phyloP scores from a whole-genome alignment of 2,113 vertebrate species.

The Microtus oregoni region DNA sequence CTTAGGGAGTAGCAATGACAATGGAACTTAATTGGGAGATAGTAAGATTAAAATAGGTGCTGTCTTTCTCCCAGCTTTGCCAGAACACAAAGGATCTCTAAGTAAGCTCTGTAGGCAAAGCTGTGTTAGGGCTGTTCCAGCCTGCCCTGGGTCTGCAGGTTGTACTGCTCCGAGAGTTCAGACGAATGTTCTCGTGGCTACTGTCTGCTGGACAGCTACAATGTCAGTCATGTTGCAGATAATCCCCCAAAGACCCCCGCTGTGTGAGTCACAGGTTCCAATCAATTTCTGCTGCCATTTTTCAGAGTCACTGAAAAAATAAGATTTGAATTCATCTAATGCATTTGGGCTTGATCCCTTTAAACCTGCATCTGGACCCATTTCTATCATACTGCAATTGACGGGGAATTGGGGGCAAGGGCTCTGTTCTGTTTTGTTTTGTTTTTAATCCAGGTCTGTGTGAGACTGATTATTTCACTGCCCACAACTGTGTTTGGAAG shows the following conservation, averaged over 20 bases:
- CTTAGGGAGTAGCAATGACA: not conserved
- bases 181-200: not conserved
- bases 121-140: fast-evolving
- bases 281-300: not conserved
- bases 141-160: not conserved
- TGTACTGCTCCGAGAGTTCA: not conserved
- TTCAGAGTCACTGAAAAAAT: conserved; percentile 13
- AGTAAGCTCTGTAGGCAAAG: not conserved
- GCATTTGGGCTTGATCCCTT: not conserved
- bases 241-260: not conserved
- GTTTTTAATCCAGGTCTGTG: not conserved
- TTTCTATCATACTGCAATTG: conserved; percentile 4
- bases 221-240: not conserved
- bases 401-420: not conserved
- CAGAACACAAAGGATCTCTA: not conserved
- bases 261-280: not conserved
- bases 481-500: conserved; percentile 53
- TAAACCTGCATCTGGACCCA: not conserved
- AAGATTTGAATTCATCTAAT: not conserved
- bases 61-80: not conserved
- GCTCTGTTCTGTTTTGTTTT: conserved; percentile 11
- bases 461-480: conserved; percentile 63
- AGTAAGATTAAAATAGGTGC: not conserved
- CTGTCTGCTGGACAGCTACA: no score
- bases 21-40: not conserved